A percentile compares a stretch with the other conserved stretches of the same genome.
Conservation (phyloP, 2,888 invertebrate genomes). For the Cantharis lateralis region DNA sequence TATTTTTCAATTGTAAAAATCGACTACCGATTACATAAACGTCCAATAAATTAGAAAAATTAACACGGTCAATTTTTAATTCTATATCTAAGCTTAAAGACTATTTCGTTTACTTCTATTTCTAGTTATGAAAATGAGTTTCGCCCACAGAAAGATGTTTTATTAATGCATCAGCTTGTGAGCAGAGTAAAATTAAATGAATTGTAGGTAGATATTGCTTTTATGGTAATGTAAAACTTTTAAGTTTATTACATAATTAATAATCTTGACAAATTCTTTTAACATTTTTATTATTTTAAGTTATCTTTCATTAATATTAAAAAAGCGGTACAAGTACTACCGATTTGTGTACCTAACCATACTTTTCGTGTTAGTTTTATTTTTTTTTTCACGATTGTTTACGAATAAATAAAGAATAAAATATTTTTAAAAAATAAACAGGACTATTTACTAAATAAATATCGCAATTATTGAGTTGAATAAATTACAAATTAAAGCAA, state of each 20-base stretch:
- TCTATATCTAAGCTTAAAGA: not conserved
- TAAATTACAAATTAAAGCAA: not conserved
- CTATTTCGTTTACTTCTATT: not conserved
- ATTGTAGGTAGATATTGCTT: constrained; percentile 10
- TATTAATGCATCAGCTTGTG: constrained; percentile 10
- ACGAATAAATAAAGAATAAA: not conserved
- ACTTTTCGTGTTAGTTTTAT: not conserved
- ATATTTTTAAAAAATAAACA: not conserved
- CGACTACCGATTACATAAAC: not conserved
- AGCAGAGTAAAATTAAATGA: constrained; percentile 8
- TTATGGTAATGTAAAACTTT: constrained; percentile 4
- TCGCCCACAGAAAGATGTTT: constrained; percentile 4
- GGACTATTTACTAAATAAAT: not conserved
- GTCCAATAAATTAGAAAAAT: not conserved
- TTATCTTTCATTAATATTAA: not conserved
- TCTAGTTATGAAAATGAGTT: constrained; percentile 5
- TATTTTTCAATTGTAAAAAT: not conserved
- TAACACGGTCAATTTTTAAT: not conserved
- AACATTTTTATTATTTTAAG: not conserved
- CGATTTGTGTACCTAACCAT: not conserved
- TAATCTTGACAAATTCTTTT: not conserved
- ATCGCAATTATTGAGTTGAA: not conserved
- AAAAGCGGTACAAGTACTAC: not conserved
- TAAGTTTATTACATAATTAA: not conserved
- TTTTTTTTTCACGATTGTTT: not conserved